These are phyloP conservation scores for Xiphophorus hellerii DNA, from an alignment of 2,113 vertebrate species.

Conservation along the genomic window DNA sequence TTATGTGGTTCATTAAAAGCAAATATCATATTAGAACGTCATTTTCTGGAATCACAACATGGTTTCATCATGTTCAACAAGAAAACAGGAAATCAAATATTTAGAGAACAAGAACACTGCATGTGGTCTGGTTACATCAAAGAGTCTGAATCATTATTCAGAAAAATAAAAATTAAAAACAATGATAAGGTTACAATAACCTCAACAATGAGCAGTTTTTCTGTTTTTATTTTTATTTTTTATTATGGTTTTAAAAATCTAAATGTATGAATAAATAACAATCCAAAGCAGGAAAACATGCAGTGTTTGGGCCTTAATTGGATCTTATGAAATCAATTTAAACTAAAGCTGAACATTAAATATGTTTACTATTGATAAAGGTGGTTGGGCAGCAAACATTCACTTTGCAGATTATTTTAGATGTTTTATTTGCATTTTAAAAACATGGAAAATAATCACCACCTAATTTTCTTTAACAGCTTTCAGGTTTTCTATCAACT, in stretches of 20 bases:
- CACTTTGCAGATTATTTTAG: no score
- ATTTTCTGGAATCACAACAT: slow-evolving; percentile 1
- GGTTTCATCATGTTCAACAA: neutral
- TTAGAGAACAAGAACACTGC: neutral
- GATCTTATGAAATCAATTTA: neutral
- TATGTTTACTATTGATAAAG: neutral
- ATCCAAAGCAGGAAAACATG: neutral
- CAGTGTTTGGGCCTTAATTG: neutral
- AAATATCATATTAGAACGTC: neutral
- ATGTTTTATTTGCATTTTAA: no score
- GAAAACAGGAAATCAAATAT: neutral
- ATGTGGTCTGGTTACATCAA: neutral
- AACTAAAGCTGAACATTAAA: neutral
- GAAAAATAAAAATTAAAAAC: slow-evolving; percentile 1
- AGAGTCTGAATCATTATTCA: slow-evolving; percentile 1
- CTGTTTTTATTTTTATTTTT: neutral
- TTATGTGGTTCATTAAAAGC: neutral
- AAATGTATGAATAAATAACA: neutral
- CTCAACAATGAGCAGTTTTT: neutral
- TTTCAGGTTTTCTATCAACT: no score
- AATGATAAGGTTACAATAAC: slow-evolving; percentile 4
- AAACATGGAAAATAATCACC: no score
- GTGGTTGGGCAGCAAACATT: no score
- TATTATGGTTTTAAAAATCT: neutral
- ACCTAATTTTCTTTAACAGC: no score